phyloP scores from a whole-genome alignment of 2,888 invertebrate genomes.

The Drosophila gaucha region DNA sequence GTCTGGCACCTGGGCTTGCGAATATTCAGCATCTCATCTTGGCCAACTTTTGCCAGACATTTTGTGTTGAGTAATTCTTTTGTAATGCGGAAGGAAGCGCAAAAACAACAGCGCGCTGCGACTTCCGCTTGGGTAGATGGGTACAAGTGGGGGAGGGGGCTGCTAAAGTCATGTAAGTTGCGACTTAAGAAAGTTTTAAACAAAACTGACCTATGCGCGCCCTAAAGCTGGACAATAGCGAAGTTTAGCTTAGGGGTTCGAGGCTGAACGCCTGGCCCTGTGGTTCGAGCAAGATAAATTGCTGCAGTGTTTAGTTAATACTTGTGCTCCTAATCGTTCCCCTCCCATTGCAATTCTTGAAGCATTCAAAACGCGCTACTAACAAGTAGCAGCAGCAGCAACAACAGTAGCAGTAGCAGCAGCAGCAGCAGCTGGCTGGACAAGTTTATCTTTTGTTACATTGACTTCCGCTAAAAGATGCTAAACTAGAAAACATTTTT shows the following conservation, averaged over 20 bases:
- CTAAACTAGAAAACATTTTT: conserved; percentile 71
- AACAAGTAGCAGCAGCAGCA: conserved; percentile 20
- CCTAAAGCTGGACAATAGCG: conserved; percentile 17
- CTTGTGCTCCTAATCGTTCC: conserved; percentile 44
- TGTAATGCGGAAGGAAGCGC: conserved; percentile 78
- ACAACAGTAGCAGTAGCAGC: conserved; percentile 1
- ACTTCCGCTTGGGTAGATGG: conserved; percentile 47
- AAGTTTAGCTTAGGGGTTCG: conserved; percentile 18
- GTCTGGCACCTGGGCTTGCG: conserved; percentile 43
- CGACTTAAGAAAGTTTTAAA: conserved; percentile 67
- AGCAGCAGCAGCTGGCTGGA: conserved; percentile 70
- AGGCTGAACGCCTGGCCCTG: not conserved
- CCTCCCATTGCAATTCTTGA: conserved; percentile 35
- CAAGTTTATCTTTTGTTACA: conserved; percentile 81
- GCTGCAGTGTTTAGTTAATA: conserved; percentile 80
- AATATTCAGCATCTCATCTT: conserved; percentile 41
- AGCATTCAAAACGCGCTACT: too few relatives aligned
- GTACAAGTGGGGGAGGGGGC: not conserved
- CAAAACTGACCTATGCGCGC: conserved; percentile 70
- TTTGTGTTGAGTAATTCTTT: conserved; percentile 78
- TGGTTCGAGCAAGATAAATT: conserved; percentile 67
- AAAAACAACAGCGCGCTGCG: conserved; percentile 63
- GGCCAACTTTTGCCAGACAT: conserved; percentile 67
- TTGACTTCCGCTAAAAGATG: conserved; percentile 79
- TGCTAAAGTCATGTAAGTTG: conserved; percentile 20